Percentiles rank a stretch among this genome's conserved stretches.
Conservation (phyloP, 2,113 vertebrate genomes). For the Platichthys flesus region DNA sequence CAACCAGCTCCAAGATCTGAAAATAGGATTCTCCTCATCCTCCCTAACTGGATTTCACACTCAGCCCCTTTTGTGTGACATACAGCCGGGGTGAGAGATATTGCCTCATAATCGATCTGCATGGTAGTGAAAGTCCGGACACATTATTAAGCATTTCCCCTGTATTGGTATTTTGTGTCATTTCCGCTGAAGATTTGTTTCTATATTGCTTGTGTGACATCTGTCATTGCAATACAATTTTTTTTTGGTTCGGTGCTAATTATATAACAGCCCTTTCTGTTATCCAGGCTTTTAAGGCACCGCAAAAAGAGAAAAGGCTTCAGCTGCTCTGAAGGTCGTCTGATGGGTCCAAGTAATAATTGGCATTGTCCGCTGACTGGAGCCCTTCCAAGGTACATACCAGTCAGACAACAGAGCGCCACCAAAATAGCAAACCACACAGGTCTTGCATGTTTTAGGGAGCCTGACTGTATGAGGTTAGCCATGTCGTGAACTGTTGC, state of each 20-base stretch:
- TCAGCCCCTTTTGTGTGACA: neutral
- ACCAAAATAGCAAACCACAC: conserved; percentile 78
- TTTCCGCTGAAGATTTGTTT: neutral
- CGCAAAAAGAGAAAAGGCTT: conserved; percentile 34
- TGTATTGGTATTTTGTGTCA: neutral
- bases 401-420: conserved; percentile 65
- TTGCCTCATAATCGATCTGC: neutral
- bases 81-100: neutral
- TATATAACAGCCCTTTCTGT: conserved; percentile 22
- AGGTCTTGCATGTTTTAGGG: conserved; percentile 61
- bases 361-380: conserved; percentile 68
- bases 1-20: neutral
- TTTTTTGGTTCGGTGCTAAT: neutral
- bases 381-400: conserved; percentile 68
- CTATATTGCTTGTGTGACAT: neutral
- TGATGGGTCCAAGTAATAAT: conserved; percentile 63
- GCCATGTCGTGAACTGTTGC: conserved; percentile 55
- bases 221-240: neutral
- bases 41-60: conserved; percentile 20
- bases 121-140: neutral
- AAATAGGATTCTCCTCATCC: conserved; percentile 4
- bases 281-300: conserved; percentile 30
- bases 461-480: conserved; percentile 33
- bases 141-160: neutral
- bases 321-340: conserved; percentile 74